Evolutionary conservation across 2,888 invertebrate species (phyloP).

Genomic region (Aplocera efformata): DNA sequence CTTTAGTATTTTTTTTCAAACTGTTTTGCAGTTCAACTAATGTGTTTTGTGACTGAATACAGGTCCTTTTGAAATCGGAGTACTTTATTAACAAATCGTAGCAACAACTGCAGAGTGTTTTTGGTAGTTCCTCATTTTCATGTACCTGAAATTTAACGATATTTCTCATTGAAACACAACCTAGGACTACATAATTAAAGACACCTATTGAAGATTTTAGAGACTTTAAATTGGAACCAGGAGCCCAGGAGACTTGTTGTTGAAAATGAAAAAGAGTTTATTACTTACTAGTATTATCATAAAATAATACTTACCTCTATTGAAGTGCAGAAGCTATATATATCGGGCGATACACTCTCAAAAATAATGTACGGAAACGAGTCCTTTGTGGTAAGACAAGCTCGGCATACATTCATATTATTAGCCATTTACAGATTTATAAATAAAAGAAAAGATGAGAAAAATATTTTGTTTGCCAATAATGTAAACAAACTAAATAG

Average conservation of each 20-base stretch:
- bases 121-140: slow-evolving; percentile 54
- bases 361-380: slow-evolving; percentile 51
- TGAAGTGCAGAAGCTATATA: slow-evolving; percentile 66
- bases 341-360: slow-evolving; percentile 55
- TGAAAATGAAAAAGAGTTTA: no score
- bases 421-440: slow-evolving; percentile 10
- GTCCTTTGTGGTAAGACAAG: slow-evolving; percentile 56
- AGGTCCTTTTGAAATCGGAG: slow-evolving; percentile 60
- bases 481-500: no score
- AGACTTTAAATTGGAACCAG: no score
- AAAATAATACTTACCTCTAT: slow-evolving; percentile 58
- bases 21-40: slow-evolving; percentile 36
- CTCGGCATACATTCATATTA: slow-evolving; percentile 54
- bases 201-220: no score
- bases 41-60: slow-evolving; percentile 57
- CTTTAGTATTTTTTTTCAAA: slow-evolving; percentile 28
- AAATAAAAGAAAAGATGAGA: no score
- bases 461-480: no score
- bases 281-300: no score
- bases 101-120: slow-evolving; percentile 58
- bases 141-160: slow-evolving; percentile 42
- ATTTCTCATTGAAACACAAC: no score
- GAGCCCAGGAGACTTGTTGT: no score
- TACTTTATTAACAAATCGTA: slow-evolving; percentile 52
- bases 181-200: no score